Evolutionary conservation across 92 coral and sea anemone species (phyloP), one percentile per base, ranked within the genome.

Genomic region (Scolanthus callimorphus): DNA sequence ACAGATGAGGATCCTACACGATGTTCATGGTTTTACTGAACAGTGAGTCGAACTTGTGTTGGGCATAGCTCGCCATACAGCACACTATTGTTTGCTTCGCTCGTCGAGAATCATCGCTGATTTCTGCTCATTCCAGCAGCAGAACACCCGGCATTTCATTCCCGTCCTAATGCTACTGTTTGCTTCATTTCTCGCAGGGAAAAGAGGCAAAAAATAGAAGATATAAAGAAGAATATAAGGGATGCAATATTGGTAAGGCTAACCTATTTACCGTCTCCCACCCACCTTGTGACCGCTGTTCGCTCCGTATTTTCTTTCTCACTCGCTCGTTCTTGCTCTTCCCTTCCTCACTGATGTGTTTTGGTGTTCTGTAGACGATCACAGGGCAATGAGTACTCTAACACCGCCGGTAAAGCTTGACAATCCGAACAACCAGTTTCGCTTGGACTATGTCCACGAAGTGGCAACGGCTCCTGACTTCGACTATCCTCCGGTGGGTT

Each of bases 221-320:
- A 94, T 71, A 94, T 94, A 55, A 94, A 94, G 90, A 85, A 85
- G 83, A 94, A 94, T 75, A 94, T 94, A 62, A 83, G 99, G 51
- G 99, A 94, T 81, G 99, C 99, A 68, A 94, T 94, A 88, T 84
- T 94, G 99, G 99, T 94, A 82, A 81, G 96, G 49, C 87, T 80
- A 81, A 69, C 96, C 96, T 88, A 84, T 86, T 91, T 86, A 83
- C 95, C 62, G 71, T 73, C 80, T 63, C 88, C 96, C 96, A 82
- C 95, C 95, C 90, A 82, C 96, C 77, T 79, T 80, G 75, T 50
- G 77, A 60, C 67, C 74, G 79, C 78, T 73, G 59, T 71, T 82
- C 80, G 76, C 52, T 73, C 73, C 79, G 71, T 60, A 46, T 71
- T 62, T 64, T 67, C 74, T 62, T 61, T 63, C 70, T 55, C 73